Conservation (phyloP, 2,113 vertebrate genomes). For the Argyrosomus japonicus region DNA sequence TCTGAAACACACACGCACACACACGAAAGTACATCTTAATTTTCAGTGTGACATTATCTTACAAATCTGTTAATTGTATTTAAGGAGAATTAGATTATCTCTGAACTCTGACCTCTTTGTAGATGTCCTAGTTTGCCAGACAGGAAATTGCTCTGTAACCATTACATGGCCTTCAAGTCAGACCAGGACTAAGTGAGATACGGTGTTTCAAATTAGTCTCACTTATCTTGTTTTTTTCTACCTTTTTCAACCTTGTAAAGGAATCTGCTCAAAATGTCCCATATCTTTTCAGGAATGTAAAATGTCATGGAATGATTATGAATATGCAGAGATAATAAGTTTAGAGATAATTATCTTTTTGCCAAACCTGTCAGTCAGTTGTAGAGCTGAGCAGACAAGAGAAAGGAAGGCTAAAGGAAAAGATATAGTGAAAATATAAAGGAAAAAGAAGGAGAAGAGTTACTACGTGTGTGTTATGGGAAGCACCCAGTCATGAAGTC, state of each 20-base stretch:
- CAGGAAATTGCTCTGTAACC: conserved; percentile 63
- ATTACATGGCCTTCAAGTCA: conserved; percentile 57
- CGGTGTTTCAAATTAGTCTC: conserved; percentile 69
- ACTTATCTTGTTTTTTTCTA: neutral
- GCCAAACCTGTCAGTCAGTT: conserved; percentile 26
- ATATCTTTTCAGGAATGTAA: conserved; percentile 6
- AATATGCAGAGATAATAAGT: neutral
- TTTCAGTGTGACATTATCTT: conserved; percentile 59
- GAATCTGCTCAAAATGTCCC: conserved; percentile 11
- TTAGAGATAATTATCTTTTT: neutral
- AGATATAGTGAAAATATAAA: neutral
- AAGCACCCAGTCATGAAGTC: conserved; percentile 46
- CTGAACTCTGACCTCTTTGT: conserved; percentile 52
- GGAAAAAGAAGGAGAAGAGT: neutral
- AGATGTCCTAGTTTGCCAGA: conserved; percentile 33
- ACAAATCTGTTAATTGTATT: conserved; percentile 65
- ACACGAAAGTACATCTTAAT: conserved; percentile 28
- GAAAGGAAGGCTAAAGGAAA: neutral
- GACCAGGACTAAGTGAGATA: conserved; percentile 50
- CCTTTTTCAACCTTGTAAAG: neutral
- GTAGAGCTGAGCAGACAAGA: neutral
- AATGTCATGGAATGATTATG: conserved; percentile 3
- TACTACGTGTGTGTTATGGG: conserved; percentile 8
- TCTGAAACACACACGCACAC: conserved; percentile 2
- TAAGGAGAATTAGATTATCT: conserved; percentile 65